Evolutionary conservation across 2,797 vertebrate genomes (phyloP).

Genomic region (Strix occidentalis): DNA sequence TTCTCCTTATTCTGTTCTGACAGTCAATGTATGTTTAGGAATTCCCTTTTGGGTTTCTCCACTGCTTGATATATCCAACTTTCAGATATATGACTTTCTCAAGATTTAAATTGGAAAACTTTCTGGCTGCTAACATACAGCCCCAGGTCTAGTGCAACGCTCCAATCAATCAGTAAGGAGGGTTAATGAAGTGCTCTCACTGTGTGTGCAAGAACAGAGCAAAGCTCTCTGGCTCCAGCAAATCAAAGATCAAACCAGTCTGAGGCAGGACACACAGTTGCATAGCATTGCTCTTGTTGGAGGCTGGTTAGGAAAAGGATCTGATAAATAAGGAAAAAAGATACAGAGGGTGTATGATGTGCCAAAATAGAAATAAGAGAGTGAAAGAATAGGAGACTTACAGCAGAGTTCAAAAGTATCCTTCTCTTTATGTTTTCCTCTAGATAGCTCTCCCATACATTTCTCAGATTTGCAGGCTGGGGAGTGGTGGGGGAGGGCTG

Average conservation of each 20-base stretch:
- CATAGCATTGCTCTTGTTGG: not conserved
- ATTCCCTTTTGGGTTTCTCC: not conserved
- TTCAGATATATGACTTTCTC: not conserved
- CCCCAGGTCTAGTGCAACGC: not conserved
- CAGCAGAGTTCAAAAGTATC: not conserved
- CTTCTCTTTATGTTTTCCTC: not conserved
- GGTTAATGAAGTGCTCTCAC: slow-evolving; percentile 36
- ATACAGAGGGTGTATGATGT: not conserved
- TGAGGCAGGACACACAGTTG: not conserved
- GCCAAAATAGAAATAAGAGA: not conserved
- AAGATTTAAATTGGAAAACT: slow-evolving; percentile 46
- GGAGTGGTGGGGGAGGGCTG: rapidly evolving
- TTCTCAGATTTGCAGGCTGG: not conserved
- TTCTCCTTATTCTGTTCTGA: not conserved
- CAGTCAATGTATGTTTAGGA: not conserved
- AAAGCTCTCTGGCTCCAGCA: slow-evolving; percentile 5
- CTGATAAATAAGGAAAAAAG: not conserved
- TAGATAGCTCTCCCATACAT: not conserved
- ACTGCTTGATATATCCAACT: not conserved
- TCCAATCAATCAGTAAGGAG: slow-evolving; percentile 15
- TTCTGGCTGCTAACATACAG: slow-evolving; percentile 27
- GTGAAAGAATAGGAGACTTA: not conserved
- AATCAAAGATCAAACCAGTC: slow-evolving; percentile 24
- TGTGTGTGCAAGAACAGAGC: not conserved
- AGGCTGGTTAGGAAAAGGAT: not conserved